These are phyloP conservation scores for Sus cebifrons DNA, from an alignment of 2,797 vertebrate genomes.

Conservation along the genomic window DNA sequence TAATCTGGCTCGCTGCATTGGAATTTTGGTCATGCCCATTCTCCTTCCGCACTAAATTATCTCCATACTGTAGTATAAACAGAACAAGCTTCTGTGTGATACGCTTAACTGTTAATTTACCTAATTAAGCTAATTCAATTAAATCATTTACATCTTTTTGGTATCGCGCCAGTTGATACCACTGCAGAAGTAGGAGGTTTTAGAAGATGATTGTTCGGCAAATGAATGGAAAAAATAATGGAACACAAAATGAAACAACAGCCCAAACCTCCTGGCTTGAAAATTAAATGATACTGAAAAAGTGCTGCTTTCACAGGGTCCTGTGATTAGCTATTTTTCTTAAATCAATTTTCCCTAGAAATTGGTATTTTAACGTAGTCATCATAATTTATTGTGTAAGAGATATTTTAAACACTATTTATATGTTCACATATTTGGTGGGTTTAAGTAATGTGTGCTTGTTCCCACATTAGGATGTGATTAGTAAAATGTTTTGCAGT, in stretches of 20 bases:
- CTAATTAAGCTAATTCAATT: conserved; percentile 88
- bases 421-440: conserved; percentile 79
- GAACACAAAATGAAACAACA: conserved; percentile 71
- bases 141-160: conserved; percentile 83
- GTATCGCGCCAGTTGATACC: conserved; percentile 78
- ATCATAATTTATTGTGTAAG: conserved; percentile 78
- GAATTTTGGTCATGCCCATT: conserved; percentile 70
- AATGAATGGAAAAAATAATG: conserved; percentile 81
- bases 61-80: conserved; percentile 79
- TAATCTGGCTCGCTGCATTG: conserved; percentile 63
- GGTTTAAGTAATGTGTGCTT: conserved; percentile 78
- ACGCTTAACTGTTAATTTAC: conserved; percentile 82
- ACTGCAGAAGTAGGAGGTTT: conserved; percentile 75
- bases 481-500: conserved; percentile 76
- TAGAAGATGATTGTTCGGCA: conserved; percentile 83
- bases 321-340: conserved; percentile 79
- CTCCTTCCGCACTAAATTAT: conserved; percentile 55
- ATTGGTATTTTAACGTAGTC: conserved; percentile 73
- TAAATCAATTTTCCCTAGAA: conserved; percentile 73
- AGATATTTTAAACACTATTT: conserved; percentile 82
- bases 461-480: not conserved
- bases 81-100: conserved; percentile 77
- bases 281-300: conserved; percentile 54
- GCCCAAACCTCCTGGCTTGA: conserved; percentile 60
- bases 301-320: conserved; percentile 28